Base-by-base conservation (phyloP, 92 coral and sea anemone genomes). In the Virgularia gustaviana region DNA sequence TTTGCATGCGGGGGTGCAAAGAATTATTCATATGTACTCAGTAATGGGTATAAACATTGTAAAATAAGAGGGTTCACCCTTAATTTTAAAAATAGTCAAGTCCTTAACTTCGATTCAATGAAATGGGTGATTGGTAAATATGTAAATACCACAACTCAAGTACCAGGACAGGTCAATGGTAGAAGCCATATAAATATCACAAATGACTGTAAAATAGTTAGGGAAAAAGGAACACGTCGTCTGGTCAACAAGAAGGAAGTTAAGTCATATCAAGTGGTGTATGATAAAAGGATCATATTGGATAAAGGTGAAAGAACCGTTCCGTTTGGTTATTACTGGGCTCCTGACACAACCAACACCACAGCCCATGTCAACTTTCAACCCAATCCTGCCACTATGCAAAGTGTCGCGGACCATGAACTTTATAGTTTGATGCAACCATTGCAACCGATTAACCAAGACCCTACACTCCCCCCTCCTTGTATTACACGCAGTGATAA, bases 221-320 rank as follows among this genome's bases (percentile, higher is more conserved):
- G 81, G 23, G 76, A 78, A 41, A 52, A 39, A 13, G 33, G 44
- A 4, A 67, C 77, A 4, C 62, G 83, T 27, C 62, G 24, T 27
- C 30, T 78, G 36, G 59, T 67, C 34, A 78, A 68, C 60, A 39
- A 39, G 49, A 2, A 18, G 32, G 68, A 78, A 37, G 51, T 33
- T 34, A 77, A 68, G 56, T 22, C 75, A 9, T 78, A 78, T 36
- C 67, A 65, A 65, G 28, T 77, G 34, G 82, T 77, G 25, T 65
- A 49, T 37, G 66, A 77, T 57, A 77, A 77, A 30, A 23, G 83
- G 38, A 66, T 54, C 32, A n/a, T n/a, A n/a, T n/a, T n/a, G n/a
- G n/a, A n/a, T n/a, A n/a, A n/a, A n/a, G n/a, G n/a, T n/a, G n/a
- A n/a, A n/a, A n/a, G n/a, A n/a, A n/a, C n/a, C n/a, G n/a, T n/a